Conservation (phyloP, 2,888 invertebrate genomes). For the Celastrina argiolus region DNA sequence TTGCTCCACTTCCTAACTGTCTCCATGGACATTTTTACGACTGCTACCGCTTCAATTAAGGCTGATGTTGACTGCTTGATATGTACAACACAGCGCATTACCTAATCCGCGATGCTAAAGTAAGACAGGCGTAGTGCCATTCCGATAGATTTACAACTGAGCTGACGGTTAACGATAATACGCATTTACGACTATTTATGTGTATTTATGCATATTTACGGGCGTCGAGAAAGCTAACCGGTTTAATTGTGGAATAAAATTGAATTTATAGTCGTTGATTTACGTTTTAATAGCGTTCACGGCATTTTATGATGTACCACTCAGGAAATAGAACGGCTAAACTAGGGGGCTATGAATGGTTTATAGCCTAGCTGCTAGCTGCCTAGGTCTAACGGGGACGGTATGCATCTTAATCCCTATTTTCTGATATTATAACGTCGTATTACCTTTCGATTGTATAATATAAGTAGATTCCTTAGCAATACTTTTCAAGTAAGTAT, state of each 20-base stretch:
- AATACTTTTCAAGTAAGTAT: too few relatives aligned
- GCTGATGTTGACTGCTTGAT: neutral
- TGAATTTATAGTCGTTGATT: conserved; percentile 72
- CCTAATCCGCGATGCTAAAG: conserved; percentile 27
- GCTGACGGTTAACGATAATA: conserved; percentile 76
- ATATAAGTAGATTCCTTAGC: neutral
- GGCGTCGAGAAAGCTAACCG: conserved; percentile 66
- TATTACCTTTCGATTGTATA: neutral
- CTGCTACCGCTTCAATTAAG: neutral
- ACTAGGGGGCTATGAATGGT: conserved; percentile 5
- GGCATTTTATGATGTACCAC: conserved; percentile 42
- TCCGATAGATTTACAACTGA: conserved; percentile 64
- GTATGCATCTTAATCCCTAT: neutral
- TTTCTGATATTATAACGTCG: neutral
- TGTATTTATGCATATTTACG: conserved; percentile 71
- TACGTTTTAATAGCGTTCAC: conserved; percentile 56
- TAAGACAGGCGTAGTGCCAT: conserved; percentile 51
- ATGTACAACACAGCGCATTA: neutral
- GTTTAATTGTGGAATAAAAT: conserved; percentile 78
- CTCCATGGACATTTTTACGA: neutral
- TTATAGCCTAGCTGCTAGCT: neutral
- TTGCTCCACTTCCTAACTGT: neutral
- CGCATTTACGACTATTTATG: conserved; percentile 75
- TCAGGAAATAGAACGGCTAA: conserved; percentile 33
- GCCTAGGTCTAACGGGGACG: neutral